Evolutionary conservation across 1,140 invertebrate species (phyloP).

Genomic region (Leptopilina clavipes): DNA sequence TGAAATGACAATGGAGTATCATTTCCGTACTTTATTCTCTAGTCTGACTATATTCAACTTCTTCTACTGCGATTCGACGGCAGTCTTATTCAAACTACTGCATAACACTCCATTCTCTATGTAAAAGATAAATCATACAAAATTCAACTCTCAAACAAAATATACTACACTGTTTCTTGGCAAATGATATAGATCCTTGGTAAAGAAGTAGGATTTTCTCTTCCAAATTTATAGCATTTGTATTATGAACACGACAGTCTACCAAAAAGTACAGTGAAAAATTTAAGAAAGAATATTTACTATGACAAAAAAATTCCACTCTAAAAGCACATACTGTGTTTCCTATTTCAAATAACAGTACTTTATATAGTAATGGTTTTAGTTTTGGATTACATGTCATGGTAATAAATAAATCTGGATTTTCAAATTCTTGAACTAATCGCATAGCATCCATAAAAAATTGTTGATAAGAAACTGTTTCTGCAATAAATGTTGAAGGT

Average conservation of each 20-base stretch:
- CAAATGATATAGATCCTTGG: background rate
- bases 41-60: conserved; percentile 21
- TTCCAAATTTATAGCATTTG: background rate
- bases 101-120: background rate
- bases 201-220: background rate
- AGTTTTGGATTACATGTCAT: too few relatives aligned
- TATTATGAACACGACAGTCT: background rate
- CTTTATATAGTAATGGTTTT: too few relatives aligned
- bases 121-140: conserved; percentile 19
- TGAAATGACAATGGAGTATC: conserved; percentile 33
- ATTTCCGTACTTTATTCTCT: conserved; percentile 26
- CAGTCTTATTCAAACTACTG: conserved; percentile 10
- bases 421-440: too few relatives aligned
- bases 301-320: too few relatives aligned
- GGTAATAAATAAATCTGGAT: too few relatives aligned
- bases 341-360: too few relatives aligned
- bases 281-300: too few relatives aligned
- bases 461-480: too few relatives aligned
- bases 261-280: background rate
- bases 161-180: background rate
- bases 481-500: too few relatives aligned
- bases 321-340: too few relatives aligned
- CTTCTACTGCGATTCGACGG: background rate
- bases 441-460: too few relatives aligned
- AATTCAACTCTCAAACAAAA: background rate